Evolutionary conservation across 2,113 vertebrate species (phyloP), one percentile per base, ranked within the genome.

Genomic region (Chelonoidis abingdonii): DNA sequence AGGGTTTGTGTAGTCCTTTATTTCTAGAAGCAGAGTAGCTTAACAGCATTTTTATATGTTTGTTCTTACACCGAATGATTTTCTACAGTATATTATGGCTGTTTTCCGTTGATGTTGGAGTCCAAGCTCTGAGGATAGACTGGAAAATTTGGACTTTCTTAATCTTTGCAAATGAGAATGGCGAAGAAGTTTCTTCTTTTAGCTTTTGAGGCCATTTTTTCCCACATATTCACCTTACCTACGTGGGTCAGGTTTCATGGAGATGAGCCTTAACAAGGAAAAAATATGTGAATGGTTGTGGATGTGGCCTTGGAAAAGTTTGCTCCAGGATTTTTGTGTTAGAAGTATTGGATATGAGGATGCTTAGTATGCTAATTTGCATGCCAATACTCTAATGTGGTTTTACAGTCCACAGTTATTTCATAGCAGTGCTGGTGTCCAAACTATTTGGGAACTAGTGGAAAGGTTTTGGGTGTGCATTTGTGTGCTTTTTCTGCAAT

Each of bases 341-440:
- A 53, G 91, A 92, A 96, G 91, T 91, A 41, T 59, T 97, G 93
- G 89, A 87, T 29, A 84, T 59, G 84, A 65, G 89, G 95, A 59
- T 97, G 94, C 94, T 97, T 97, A 92, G 88, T 90, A 94, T 95
- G 86, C 79, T 96, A 3, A 83, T 98, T 97, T 92, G 86, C 87
- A 83, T 92, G 87, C 85, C 96, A 93, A 54, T 78, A 86, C 86
- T 53, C 52, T 65, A 19, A 47, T 90, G 72, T 3, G 22, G 83
- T 95, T 97, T 95, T 95, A 80, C 82, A 59, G 85, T 89, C 94
- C 84, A 10, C 47, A 65, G 79, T 86, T 86, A 27, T 94, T 98
- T 94, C 83, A 11, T 72, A 80, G 93, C 47, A 94, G 62, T 88
- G 4, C 50, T 96, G 93, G 83, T 92, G 79, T 93, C 72, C 29